phyloP scores from a whole-genome alignment of 2,797 vertebrate genomes.

The Thamnophis elegans region DNA sequence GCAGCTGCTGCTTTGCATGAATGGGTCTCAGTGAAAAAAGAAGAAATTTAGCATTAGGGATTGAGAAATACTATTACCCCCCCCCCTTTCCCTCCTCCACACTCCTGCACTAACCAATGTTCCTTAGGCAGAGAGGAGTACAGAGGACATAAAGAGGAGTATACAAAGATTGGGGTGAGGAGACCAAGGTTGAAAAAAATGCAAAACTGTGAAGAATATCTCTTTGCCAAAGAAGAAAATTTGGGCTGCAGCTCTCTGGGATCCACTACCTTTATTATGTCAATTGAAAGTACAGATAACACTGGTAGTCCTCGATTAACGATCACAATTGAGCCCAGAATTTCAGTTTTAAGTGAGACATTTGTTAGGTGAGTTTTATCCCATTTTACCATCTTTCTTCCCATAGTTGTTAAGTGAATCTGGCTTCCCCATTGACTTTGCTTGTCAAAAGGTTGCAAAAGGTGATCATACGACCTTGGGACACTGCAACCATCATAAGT shows the following conservation, averaged over 20 bases:
- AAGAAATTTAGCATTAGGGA: slow-evolving; percentile 33
- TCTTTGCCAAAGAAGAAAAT: neutral
- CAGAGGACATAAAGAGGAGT: neutral
- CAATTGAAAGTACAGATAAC: neutral
- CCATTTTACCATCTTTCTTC: neutral
- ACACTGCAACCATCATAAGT: no score
- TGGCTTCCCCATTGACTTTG: neutral
- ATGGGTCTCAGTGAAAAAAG: neutral
- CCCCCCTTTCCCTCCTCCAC: neutral
- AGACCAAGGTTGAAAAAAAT: neutral
- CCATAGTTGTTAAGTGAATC: neutral
- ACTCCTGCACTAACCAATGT: slow-evolving; percentile 2
- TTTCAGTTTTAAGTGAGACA: neutral
- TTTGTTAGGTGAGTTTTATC: neutral
- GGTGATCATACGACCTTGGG: no score
- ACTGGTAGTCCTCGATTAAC: neutral
- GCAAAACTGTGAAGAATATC: neutral
- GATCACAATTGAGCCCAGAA: neutral
- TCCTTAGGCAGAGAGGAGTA: slow-evolving; percentile 15
- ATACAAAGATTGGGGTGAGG: neutral
- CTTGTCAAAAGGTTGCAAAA: neutral
- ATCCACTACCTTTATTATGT: neutral
- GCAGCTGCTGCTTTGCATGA: slow-evolving; percentile 35
- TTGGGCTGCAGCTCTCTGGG: neutral
- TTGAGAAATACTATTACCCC: slow-evolving; percentile 31